Evolutionary conservation across 2,888 invertebrate species (phyloP).

Genomic region (Drosophila aldrichi): DNA sequence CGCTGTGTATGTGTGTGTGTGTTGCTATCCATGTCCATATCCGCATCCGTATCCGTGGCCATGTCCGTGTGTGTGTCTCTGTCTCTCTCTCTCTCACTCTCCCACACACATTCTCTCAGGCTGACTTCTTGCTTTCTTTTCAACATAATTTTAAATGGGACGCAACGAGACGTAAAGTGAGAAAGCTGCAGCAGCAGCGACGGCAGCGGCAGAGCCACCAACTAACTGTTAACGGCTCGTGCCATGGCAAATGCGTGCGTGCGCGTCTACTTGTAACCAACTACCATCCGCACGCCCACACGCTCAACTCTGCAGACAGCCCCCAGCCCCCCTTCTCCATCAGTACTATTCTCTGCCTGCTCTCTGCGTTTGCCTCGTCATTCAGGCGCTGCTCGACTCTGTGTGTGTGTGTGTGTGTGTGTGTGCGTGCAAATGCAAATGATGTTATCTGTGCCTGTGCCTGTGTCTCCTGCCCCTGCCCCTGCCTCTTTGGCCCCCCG

Average conservation of each 20-base stretch:
- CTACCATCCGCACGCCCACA: background rate
- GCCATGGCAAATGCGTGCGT: constrained; percentile 62
- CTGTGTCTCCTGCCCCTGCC: constrained; percentile 52
- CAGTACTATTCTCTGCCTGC: background rate
- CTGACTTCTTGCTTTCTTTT: constrained; percentile 35
- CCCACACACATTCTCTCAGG: background rate
- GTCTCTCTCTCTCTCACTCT: background rate
- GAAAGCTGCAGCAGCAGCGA: constrained; percentile 64
- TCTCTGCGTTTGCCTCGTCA: constrained; percentile 12
- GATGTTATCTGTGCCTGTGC: constrained; percentile 68
- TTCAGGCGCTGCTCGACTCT: background rate
- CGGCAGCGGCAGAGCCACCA: constrained; percentile 50
- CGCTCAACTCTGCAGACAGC: background rate
- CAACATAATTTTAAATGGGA: constrained; percentile 80
- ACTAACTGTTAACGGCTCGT: constrained; percentile 78
- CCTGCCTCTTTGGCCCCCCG: background rate
- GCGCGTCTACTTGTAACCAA: constrained; percentile 42
- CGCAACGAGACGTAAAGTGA: constrained; percentile 81
- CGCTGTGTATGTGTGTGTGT: constrained; percentile 8
- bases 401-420: constrained; percentile 43
- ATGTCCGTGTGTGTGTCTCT: constrained; percentile 62
- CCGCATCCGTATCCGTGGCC: constrained; percentile 69
- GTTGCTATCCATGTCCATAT: constrained; percentile 64
- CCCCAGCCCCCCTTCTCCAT: background rate
- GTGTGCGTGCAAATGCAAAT: constrained; percentile 68